Conservation (phyloP, 2,888 invertebrate species). For the Volucella zonaria region DNA sequence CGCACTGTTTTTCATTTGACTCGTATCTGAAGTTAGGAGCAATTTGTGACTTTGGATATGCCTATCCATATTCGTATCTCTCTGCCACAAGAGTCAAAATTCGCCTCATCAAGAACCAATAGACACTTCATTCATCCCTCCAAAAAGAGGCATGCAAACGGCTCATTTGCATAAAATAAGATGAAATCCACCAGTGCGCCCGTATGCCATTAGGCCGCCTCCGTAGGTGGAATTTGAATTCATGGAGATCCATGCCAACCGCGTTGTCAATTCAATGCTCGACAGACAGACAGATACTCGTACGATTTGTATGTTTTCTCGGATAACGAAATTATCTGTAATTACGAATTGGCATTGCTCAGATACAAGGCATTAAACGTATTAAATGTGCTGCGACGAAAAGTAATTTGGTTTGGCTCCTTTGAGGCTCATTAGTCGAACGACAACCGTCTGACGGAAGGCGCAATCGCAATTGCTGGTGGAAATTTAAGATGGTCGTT, state of each 20-base stretch:
- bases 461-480: slow-evolving; percentile 21
- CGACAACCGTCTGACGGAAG: slow-evolving; percentile 62
- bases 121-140: slow-evolving; percentile 69
- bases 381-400: slow-evolving; percentile 75
- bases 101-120: slow-evolving; percentile 66
- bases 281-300: slow-evolving; percentile 9
- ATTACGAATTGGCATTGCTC: slow-evolving; percentile 66
- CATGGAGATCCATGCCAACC: slow-evolving; percentile 29
- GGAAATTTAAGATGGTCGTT: slow-evolving; percentile 14
- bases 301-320: not conserved
- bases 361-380: slow-evolving; percentile 74
- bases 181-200: slow-evolving; percentile 78
- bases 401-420: slow-evolving; percentile 75
- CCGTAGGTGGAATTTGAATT: slow-evolving; percentile 48
- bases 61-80: slow-evolving; percentile 5
- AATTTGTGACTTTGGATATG: slow-evolving; percentile 17
- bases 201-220: slow-evolving; percentile 40
- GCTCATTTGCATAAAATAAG: slow-evolving; percentile 82
- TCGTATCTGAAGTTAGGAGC: not conserved
- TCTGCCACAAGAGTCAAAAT: slow-evolving; percentile 6
- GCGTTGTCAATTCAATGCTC: slow-evolving; percentile 27
- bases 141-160: slow-evolving; percentile 33
- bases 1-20: not conserved
- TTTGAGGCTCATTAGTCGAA: slow-evolving; percentile 62
- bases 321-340: slow-evolving; percentile 64